Evolutionary conservation across 2,888 invertebrate species (phyloP).

Genomic region (Acanthosepion esculentum): DNA sequence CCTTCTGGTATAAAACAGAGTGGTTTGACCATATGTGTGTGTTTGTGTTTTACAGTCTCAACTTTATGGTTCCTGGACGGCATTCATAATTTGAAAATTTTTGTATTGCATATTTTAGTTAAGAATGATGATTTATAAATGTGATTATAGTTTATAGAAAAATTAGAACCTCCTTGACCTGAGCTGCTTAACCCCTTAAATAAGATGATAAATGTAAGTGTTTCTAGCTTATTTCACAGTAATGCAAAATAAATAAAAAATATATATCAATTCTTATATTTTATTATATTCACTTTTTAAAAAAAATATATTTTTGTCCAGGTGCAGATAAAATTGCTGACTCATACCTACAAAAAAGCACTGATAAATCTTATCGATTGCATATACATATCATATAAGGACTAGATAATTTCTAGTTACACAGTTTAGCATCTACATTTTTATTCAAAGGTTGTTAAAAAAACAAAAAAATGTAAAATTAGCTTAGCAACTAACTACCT

Average conservation of each 20-base stretch:
- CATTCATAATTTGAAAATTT: neutral
- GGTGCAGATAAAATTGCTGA: neutral
- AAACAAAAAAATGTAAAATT: neutral
- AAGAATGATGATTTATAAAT: neutral
- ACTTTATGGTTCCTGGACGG: neutral
- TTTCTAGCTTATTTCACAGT: neutral
- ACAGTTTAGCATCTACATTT: constrained; percentile 13
- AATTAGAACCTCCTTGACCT: neutral
- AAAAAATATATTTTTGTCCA: neutral
- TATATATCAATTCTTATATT: neutral
- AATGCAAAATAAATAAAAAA: neutral
- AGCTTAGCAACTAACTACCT: neutral
- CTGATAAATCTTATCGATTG: constrained; percentile 5
- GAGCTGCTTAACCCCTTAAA: too few relatives aligned
- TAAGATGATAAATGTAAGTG: neutral
- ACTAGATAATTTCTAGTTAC: neutral
- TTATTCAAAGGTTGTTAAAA: neutral
- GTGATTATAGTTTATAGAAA: neutral
- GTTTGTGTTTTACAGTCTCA: neutral
- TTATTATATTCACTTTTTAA: neutral
- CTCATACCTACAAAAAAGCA: neutral
- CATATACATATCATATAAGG: neutral
- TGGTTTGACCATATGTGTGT: too few relatives aligned
- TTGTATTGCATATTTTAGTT: neutral
- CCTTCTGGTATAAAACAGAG: too few relatives aligned